phyloP scores from a whole-genome alignment of 92 coral and sea anemone genomes.

The Bergia puertoricense region DNA sequence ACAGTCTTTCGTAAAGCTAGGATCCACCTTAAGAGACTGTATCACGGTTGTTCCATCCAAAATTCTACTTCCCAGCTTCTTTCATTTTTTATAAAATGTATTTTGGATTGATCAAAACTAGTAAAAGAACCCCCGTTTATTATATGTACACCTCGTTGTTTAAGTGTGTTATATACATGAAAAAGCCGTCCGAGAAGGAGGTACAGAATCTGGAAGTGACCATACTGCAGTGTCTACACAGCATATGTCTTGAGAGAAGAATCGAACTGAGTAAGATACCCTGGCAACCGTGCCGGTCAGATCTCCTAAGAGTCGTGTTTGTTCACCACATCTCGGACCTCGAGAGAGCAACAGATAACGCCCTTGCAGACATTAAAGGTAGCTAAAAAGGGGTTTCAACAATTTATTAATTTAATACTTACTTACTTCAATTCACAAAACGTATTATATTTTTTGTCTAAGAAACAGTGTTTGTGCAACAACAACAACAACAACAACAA shows the following conservation, averaged over 20 bases:
- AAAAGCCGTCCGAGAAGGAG: neutral
- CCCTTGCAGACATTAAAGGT: conserved; percentile 6
- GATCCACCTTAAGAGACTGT: no score
- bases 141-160: neutral
- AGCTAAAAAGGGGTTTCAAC: neutral
- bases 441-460: neutral
- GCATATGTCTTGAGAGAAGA: neutral
- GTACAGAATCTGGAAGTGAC: neutral
- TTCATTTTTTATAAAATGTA: no score
- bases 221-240: conserved; percentile 1
- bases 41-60: no score
- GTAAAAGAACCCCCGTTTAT: no score
- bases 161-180: neutral
- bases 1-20: no score
- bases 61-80: no score
- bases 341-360: neutral
- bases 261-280: neutral
- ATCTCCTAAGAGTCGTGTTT: neutral
- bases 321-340: neutral
- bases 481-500: no score
- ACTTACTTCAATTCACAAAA: neutral
- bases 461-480: no score
- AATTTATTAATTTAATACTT: neutral
- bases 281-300: neutral
- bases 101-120: no score